phyloP scores from a whole-genome alignment of 1,140 invertebrate genomes.

The Drosophila guanche region DNA sequence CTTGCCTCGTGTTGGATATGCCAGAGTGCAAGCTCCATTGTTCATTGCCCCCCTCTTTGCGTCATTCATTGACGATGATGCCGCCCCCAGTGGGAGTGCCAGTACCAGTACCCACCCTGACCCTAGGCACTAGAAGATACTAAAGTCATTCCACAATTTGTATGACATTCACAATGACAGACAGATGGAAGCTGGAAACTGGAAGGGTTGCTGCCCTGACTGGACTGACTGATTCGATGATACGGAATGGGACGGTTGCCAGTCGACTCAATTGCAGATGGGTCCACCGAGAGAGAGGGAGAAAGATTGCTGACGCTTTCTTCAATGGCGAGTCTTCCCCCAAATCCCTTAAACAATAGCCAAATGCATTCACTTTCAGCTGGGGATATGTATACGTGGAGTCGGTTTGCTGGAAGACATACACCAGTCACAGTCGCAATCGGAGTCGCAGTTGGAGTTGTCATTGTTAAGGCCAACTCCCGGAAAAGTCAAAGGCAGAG shows the following conservation, averaged over 20 bases:
- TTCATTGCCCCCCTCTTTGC: conserved; percentile 16
- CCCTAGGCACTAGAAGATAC: not conserved
- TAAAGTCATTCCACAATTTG: conserved; percentile 53
- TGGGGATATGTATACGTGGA: conserved; percentile 12
- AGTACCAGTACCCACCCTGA: not conserved
- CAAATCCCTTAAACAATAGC: conserved; percentile 19
- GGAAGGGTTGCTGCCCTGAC: not conserved
- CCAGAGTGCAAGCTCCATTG: conserved; percentile 20
- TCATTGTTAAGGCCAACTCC: conserved; percentile 34
- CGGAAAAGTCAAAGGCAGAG: conserved; percentile 7
- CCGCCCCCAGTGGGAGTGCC: not conserved
- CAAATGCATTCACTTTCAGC: conserved; percentile 18
- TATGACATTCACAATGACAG: conserved; percentile 71
- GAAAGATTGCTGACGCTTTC: not conserved
- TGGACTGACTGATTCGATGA: conserved; percentile 8
- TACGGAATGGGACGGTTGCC: not conserved
- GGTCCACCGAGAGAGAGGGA: not conserved
- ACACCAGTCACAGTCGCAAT: conserved; percentile 6
- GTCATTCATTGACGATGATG: conserved; percentile 6
- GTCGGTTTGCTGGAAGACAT: no score
- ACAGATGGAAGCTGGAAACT: not conserved
- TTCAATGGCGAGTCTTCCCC: not conserved
- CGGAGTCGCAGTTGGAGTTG: conserved; percentile 3
- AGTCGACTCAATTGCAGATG: conserved; percentile 31
- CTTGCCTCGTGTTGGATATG: conserved; percentile 2